These are phyloP conservation scores for Eupithecia pulchellata DNA, from an alignment of 2,888 invertebrate species.

Conservation along the genomic window DNA sequence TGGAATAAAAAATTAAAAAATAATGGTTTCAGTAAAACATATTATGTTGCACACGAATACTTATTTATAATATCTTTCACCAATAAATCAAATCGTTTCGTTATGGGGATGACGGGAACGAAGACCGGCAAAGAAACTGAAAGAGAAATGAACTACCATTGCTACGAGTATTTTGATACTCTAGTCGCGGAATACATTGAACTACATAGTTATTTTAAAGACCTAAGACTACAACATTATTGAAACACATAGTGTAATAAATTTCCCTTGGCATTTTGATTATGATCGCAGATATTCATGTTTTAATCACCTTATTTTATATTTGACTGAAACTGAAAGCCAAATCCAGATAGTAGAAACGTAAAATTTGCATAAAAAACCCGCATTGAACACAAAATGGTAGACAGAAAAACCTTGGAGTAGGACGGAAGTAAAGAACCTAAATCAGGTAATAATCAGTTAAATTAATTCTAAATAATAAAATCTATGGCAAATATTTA, in stretches of 20 bases:
- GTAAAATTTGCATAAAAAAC: slow-evolving; percentile 15
- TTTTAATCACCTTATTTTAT: neutral
- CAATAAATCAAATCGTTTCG: neutral
- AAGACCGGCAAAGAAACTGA: neutral
- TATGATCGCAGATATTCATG: neutral
- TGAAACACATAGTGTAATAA: neutral
- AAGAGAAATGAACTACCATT: neutral
- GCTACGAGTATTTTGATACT: neutral
- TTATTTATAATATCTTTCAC: too few relatives aligned
- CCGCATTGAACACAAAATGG: slow-evolving; percentile 23
- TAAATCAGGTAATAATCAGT: neutral
- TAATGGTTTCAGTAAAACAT: neutral
- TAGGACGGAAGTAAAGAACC: slow-evolving; percentile 1
- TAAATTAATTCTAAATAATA: neutral
- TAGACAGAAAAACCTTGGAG: neutral
- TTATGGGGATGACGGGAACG: neutral
- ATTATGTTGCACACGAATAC: too few relatives aligned
- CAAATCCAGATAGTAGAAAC: slow-evolving; percentile 1
- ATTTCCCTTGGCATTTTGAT: slow-evolving; percentile 1
- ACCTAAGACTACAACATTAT: neutral
- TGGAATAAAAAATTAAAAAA: slow-evolving; percentile 54
- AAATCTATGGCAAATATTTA: neutral
- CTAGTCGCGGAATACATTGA: neutral
- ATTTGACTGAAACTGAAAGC: neutral
- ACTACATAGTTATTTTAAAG: slow-evolving; percentile 1